A percentile compares a stretch with the other conserved stretches of the same genome.
These are phyloP conservation scores for Sinella curviseta DNA, from an alignment of 1,140 invertebrate genomes.

Conservation along the genomic window DNA sequence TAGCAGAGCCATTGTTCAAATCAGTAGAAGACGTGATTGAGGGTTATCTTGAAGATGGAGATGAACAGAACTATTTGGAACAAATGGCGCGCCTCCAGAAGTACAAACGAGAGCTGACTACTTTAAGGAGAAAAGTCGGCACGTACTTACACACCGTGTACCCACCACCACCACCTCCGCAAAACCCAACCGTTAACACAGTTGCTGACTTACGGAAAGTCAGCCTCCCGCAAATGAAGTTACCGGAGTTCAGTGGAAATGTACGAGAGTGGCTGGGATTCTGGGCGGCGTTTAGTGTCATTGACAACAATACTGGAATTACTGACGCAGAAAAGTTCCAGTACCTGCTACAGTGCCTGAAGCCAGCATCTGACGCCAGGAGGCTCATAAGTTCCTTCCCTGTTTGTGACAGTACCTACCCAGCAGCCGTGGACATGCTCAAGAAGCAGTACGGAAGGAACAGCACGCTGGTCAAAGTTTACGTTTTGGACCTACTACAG, in stretches of 20 bases:
- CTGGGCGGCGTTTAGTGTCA: constrained; percentile 52
- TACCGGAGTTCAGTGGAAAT: constrained; percentile 51
- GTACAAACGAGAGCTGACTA: not conserved
- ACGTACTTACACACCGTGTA: not conserved
- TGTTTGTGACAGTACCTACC: constrained; percentile 49
- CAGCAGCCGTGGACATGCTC: constrained; percentile 49
- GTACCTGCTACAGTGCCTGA: constrained; percentile 35
- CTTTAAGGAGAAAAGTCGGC: not conserved
- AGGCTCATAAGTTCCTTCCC: constrained; percentile 50
- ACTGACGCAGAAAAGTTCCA: constrained; percentile 50
- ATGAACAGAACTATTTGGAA: not conserved
- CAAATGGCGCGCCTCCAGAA: not conserved
- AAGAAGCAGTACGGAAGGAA: constrained; percentile 51
- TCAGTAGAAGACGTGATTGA: not conserved
- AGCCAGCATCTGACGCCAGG: not conserved
- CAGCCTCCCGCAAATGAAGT: constrained; percentile 49
- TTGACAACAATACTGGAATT: constrained; percentile 50
- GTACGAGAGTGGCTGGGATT: constrained; percentile 52
- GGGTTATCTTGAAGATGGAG: not conserved
- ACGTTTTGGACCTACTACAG: constrained; percentile 51
- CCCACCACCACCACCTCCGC: not conserved
- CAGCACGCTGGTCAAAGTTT: constrained; percentile 51
- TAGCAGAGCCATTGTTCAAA: not conserved
- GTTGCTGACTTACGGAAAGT: not conserved
- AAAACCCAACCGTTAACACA: not conserved